These are phyloP conservation scores for Ochotona curzoniae DNA, from an alignment of 2,113 vertebrate genomes.

Conservation along the genomic window DNA sequence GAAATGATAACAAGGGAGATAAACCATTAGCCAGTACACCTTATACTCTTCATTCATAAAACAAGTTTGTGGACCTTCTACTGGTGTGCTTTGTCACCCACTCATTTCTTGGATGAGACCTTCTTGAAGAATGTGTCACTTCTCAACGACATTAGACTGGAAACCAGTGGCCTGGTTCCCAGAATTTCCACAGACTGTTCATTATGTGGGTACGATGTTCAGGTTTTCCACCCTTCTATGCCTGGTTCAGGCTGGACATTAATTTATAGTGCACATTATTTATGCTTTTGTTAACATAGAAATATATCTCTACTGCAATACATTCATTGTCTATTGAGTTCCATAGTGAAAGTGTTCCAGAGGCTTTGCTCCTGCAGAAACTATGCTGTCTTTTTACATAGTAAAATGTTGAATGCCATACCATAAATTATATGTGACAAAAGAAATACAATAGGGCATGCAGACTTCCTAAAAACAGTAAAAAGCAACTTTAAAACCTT, in stretches of 20 bases:
- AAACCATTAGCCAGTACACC: background rate
- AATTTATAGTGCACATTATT: conserved; percentile 16
- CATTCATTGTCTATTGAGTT: background rate
- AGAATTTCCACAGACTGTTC: conserved; percentile 39
- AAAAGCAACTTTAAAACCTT: background rate
- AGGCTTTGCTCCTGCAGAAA: background rate
- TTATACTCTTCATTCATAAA: conserved; percentile 60
- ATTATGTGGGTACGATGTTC: conserved; percentile 26
- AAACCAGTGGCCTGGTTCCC: conserved; percentile 46
- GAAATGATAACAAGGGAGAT: background rate
- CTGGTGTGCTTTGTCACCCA: background rate
- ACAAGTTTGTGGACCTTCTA: background rate
- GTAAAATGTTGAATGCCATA: background rate
- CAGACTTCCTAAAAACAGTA: conserved; percentile 14
- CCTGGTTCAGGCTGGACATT: conserved; percentile 13
- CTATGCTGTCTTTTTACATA: background rate
- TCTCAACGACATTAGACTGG: conserved; percentile 19
- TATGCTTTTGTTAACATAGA: background rate
- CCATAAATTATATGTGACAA: background rate
- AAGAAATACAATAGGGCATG: background rate
- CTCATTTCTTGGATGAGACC: conserved; percentile 35
- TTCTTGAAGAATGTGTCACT: conserved; percentile 54
- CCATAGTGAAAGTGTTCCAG: conserved; percentile 6
- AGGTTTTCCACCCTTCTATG: background rate
- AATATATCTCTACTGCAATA: background rate